Evolutionary conservation across 1,140 invertebrate genomes (phyloP).

Genomic region (Hylyphantes graminicola): DNA sequence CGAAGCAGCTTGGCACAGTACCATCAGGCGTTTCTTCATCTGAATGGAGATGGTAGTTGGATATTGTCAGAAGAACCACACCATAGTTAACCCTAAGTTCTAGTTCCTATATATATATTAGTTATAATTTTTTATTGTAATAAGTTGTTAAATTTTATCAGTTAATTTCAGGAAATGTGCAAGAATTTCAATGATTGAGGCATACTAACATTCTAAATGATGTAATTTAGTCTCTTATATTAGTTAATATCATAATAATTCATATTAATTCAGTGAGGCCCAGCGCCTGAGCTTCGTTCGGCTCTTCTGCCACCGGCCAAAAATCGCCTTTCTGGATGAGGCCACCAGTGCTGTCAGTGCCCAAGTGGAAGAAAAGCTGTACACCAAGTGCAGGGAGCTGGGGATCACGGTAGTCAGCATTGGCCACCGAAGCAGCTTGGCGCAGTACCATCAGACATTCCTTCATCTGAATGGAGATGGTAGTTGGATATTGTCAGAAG

Average conservation of each 20-base stretch:
- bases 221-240: too few species aligned
- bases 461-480: conserved; percentile 49
- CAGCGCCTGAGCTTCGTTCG: conserved; percentile 72
- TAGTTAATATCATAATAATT: too few species aligned
- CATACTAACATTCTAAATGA: too few species aligned
- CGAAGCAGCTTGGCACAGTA: conserved; percentile 69
- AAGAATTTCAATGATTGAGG: too few species aligned
- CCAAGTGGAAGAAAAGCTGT: conserved; percentile 71
- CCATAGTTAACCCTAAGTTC: not conserved
- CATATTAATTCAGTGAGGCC: too few species aligned
- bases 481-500: conserved; percentile 25
- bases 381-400: conserved; percentile 68
- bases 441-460: conserved; percentile 67
- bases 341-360: conserved; percentile 74
- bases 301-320: conserved; percentile 73
- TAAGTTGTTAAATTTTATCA: too few species aligned
- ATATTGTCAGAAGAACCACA: conserved; percentile 16
- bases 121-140: too few species aligned
- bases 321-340: conserved; percentile 75
- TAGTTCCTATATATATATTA: not conserved
- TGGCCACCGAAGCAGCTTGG: conserved; percentile 70
- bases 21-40: conserved; percentile 65
- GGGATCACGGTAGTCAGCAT: conserved; percentile 73
- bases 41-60: conserved; percentile 52
- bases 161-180: too few species aligned